Base-by-base conservation (phyloP, 2,797 vertebrate genomes). In the Trichosurus vulpecula region DNA sequence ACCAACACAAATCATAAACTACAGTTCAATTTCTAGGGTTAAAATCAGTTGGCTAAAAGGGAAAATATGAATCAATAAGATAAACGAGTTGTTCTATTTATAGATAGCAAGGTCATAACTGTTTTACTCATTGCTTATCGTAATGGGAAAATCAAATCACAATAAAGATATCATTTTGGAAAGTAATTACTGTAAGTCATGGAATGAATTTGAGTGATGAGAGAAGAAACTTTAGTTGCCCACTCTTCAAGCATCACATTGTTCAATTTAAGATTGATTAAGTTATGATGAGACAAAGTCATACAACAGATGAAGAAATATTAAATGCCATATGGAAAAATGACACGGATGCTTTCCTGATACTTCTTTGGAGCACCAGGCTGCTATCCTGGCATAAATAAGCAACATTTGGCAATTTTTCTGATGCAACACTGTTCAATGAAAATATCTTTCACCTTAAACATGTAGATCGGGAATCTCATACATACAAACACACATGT, bases 1-100 rank as follows among this genome's bases (percentile, higher is more conserved):
- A 31, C 92, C 95, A 95, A 58, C 52, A 93, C 3, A 11, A 96
- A 94, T 57, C 30, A 52, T 29, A 19, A 93, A 92, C 6, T 27
- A 51, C 27, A 47, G 16, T 29, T 29, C 29, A 93, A 91, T 0
- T 13, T 12, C 53, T 4, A 95, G 41, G 13, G 51, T 89, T 92
- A 95, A 95, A 66, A 93, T 53, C 41, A 51, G 14, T 1, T 54
- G 53, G 90, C 53, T 57, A 66, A 54, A 56, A 92, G 92, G 30
- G 81, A 96, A n/a, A 56, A 91, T 9, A 81, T n/a, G 41, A 54
- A 74, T 93, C 56, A 54, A 35, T 0, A 30, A 81, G 54, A 51
- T 55, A 52, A 90, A 31, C 0, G 8, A 92, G 51, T 56, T 31
- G 13, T 90, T 74, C 54, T 35, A 90, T 53, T 58, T 92, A 52